Evolutionary conservation across 2,888 invertebrate genomes (phyloP).

Genomic region (Acrocyrtus sp.): DNA sequence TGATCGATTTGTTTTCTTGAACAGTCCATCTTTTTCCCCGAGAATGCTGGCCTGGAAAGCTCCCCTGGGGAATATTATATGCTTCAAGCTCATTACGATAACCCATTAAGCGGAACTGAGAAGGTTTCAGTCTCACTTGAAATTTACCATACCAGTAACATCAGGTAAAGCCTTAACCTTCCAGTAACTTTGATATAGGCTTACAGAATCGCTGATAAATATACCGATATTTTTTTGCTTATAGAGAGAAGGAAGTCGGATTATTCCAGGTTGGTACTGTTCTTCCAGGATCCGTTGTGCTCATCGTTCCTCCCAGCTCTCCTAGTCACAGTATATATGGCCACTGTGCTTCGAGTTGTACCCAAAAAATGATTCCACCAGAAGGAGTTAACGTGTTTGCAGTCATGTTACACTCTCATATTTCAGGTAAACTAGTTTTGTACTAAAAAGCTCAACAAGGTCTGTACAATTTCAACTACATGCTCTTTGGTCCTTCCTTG

Average conservation of each 20-base stretch:
- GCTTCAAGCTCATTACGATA: constrained; percentile 10
- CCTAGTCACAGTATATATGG: constrained; percentile 6
- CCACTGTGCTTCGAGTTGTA: constrained; percentile 8
- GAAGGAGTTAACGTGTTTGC: constrained; percentile 25
- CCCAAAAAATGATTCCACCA: neutral
- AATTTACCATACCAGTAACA: constrained; percentile 7
- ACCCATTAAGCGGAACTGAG: neutral
- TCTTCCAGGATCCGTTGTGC: neutral
- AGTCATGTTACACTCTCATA: constrained; percentile 26
- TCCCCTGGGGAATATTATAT: constrained; percentile 5
- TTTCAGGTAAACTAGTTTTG: constrained; percentile 8
- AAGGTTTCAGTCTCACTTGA: neutral
- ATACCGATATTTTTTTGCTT: neutral
- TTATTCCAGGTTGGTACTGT: neutral
- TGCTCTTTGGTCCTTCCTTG: neutral
- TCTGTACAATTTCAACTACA: neutral
- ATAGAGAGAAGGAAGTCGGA: neutral
- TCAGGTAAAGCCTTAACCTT: neutral
- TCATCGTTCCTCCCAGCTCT: neutral
- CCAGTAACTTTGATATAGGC: neutral
- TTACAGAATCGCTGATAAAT: too few relatives aligned
- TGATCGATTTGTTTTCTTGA: too few relatives aligned
- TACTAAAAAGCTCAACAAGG: too few relatives aligned
- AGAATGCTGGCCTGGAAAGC: neutral
- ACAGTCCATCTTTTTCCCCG: constrained; percentile 1